phyloP scores from a whole-genome alignment of 1,140 invertebrate genomes.

The Hesperophylax magnus region DNA sequence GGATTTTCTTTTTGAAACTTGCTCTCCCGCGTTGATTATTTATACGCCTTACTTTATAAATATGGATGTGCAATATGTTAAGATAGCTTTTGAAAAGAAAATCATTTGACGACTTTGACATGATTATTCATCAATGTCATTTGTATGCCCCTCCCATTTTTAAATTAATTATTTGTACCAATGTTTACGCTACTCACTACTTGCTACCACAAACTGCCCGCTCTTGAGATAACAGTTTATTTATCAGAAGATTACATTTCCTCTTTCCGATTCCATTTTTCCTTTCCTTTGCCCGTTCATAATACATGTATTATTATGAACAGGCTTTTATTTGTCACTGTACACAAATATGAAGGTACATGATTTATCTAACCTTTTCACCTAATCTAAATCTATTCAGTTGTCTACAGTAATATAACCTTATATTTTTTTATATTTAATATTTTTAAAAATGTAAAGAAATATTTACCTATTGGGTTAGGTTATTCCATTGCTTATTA shows the following conservation, averaged over 20 bases:
- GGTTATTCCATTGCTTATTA: too few relatives aligned
- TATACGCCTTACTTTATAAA: slow-evolving; percentile 39
- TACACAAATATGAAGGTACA: background rate
- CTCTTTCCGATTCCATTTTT: background rate
- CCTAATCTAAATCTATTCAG: background rate
- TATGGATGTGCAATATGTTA: slow-evolving; percentile 20
- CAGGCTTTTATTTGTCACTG: background rate
- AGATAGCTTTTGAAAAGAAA: background rate
- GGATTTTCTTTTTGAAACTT: slow-evolving; percentile 31
- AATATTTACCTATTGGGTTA: background rate
- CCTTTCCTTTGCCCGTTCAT: background rate
- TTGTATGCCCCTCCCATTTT: slow-evolving; percentile 46
- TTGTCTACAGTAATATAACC: background rate
- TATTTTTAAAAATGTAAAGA: background rate
- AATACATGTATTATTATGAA: background rate
- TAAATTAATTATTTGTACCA: slow-evolving; percentile 32
- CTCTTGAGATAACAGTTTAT: slow-evolving; percentile 36
- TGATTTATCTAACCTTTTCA: background rate
- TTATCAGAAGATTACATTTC: slow-evolving; percentile 13
- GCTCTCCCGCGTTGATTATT: slow-evolving; percentile 43
- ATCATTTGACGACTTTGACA: background rate
- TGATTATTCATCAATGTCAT: slow-evolving; percentile 45
- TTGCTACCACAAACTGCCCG: slow-evolving; percentile 26
- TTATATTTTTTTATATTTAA: too few relatives aligned
- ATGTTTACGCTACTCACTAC: background rate